phyloP scores from a whole-genome alignment of 2,797 vertebrate species.

The Acanthopagrus latus region DNA sequence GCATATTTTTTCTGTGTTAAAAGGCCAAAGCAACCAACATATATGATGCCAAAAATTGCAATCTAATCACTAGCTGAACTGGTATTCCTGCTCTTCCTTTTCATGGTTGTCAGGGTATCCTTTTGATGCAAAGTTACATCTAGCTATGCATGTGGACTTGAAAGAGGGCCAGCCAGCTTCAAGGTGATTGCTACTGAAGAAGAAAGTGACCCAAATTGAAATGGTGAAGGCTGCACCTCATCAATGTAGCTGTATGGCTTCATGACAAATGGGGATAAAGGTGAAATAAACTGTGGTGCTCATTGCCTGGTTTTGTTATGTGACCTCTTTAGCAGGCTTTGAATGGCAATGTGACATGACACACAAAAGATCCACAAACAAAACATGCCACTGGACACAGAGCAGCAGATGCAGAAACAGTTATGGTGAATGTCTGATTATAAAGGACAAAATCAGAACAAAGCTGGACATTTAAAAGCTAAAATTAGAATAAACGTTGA shows the following conservation, averaged over 20 bases:
- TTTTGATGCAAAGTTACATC: not conserved
- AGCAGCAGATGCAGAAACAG: not conserved
- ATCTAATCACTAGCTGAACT: not conserved
- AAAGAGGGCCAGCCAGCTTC: constrained; percentile 23
- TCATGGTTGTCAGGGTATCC: not conserved
- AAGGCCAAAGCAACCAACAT: too few relatives aligned
- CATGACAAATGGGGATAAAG: not conserved
- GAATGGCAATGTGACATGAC: constrained; percentile 20
- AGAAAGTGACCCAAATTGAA: not conserved
- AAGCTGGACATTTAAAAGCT: not conserved
- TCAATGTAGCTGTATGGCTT: not conserved
- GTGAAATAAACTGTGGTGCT: not conserved
- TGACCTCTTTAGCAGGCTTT: not conserved
- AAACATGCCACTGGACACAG: not conserved
- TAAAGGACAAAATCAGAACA: not conserved
- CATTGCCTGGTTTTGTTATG: constrained; percentile 4
- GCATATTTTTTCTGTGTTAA: not conserved
- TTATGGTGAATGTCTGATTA: not conserved
- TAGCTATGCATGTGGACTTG: not conserved
- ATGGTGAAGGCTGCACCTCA: not conserved
- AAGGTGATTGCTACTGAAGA: constrained; percentile 12
- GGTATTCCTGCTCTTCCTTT: not conserved
- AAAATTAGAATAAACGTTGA: not conserved
- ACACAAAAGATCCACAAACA: not conserved
- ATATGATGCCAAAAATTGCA: not conserved